phyloP scores from a whole-genome alignment of 2,797 vertebrate genomes.

The Synanceia verrucosa region DNA sequence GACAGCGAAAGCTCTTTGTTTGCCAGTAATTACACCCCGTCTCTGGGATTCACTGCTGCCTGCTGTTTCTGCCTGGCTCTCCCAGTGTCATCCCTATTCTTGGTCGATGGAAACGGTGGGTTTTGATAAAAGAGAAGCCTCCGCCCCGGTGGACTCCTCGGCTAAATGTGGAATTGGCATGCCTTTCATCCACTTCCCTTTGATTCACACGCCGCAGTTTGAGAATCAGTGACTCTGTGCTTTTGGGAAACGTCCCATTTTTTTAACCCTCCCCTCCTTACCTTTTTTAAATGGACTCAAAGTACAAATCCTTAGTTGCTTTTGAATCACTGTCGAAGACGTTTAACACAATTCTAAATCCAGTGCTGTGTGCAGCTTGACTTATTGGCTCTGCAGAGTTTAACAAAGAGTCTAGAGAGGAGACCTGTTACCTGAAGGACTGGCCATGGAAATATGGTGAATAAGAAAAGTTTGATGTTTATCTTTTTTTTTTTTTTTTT shows the following conservation, averaged over 20 bases:
- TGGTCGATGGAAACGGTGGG: conserved; percentile 52
- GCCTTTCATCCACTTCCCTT: conserved; percentile 75
- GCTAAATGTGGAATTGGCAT: conserved; percentile 72
- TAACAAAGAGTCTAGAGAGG: not conserved
- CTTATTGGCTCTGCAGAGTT: conserved; percentile 9
- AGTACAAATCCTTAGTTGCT: conserved; percentile 41
- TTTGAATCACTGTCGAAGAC: conserved; percentile 43
- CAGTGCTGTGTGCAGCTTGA: not conserved
- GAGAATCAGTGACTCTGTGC: conserved; percentile 56
- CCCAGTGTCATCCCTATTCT: conserved; percentile 51
- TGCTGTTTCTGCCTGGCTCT: conserved; percentile 45
- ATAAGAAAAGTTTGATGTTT: not conserved
- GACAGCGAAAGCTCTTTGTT: conserved; percentile 59
- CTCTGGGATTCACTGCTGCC: conserved; percentile 54
- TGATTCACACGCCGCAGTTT: conserved; percentile 57
- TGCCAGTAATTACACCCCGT: conserved; percentile 60
- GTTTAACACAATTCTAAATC: conserved; percentile 25
- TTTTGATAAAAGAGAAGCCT: conserved; percentile 68
- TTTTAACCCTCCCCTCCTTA: conserved; percentile 36
- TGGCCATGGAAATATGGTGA: not conserved
- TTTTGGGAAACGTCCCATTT: conserved; percentile 49
- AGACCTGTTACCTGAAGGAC: conserved; percentile 8
- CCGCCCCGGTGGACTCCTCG: conserved; percentile 61
- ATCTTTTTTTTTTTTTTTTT: no score
- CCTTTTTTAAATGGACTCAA: conserved; percentile 53